These are phyloP conservation scores for Prolemur simus DNA, from an alignment of 2,113 vertebrate species.

Conservation along the genomic window DNA sequence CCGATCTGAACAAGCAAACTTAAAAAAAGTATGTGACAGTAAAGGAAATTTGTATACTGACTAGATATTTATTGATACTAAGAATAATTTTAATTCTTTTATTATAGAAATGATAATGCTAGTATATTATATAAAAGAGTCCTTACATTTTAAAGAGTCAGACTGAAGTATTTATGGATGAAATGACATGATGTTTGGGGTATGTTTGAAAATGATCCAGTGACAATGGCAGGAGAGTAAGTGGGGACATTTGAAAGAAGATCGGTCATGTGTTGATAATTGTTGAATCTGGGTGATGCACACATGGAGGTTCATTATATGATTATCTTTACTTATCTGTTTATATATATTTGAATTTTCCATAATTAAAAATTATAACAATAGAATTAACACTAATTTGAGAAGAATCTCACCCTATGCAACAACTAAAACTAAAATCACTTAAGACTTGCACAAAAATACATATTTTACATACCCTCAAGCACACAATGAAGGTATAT, in stretches of 20 bases:
- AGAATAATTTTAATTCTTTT: constrained; percentile 18
- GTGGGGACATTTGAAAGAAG: background rate
- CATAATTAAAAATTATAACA: constrained; percentile 41
- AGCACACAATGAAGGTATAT: background rate
- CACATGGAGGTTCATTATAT: background rate
- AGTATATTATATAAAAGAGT: background rate
- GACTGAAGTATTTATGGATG: background rate
- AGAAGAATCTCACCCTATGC: constrained; percentile 39
- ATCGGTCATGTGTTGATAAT: background rate
- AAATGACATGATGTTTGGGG: background rate
- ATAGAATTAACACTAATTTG: constrained; percentile 74
- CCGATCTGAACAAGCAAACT: background rate
- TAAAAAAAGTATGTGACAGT: background rate
- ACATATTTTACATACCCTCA: background rate
- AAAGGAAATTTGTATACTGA: background rate
- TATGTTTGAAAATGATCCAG: background rate
- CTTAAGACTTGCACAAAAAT: background rate
- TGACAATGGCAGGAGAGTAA: background rate
- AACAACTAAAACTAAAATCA: constrained; percentile 64
- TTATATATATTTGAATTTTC: background rate
- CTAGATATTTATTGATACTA: background rate
- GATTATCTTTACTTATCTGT: background rate
- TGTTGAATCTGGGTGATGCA: background rate
- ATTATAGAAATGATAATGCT: background rate
- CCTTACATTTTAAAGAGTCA: background rate